phyloP scores from a whole-genome alignment of 1,140 invertebrate species.

The Ostrea denselamellosa region DNA sequence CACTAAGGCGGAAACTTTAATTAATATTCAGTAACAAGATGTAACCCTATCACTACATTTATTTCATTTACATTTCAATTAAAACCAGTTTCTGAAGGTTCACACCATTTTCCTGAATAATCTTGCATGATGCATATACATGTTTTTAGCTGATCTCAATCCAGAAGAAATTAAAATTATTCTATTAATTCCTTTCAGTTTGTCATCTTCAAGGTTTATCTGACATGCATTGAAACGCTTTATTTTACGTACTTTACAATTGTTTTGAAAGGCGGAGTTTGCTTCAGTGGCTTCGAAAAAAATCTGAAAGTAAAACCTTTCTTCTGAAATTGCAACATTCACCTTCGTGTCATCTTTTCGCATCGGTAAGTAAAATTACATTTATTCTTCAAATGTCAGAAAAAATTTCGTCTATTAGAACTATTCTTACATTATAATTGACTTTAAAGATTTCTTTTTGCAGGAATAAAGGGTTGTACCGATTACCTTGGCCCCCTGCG shows the following conservation, averaged over 20 bases:
- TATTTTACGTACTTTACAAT: slow-evolving; percentile 10
- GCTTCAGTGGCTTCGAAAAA: slow-evolving; percentile 3
- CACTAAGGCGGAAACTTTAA: background rate
- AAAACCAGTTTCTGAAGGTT: background rate
- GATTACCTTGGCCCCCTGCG: slow-evolving; percentile 32
- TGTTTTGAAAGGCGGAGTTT: slow-evolving; percentile 6
- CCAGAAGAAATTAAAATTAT: background rate
- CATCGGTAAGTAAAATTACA: slow-evolving; percentile 38
- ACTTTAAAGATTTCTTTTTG: slow-evolving; percentile 31
- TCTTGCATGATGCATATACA: background rate
- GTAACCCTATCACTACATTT: background rate
- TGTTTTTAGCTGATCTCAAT: background rate
- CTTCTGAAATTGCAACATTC: slow-evolving; percentile 29
- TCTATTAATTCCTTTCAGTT: background rate
- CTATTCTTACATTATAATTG: slow-evolving; percentile 34
- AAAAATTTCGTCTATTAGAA: slow-evolving; percentile 26
- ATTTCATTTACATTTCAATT: background rate
- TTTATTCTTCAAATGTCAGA: slow-evolving; percentile 36
- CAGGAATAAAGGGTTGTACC: slow-evolving; percentile 23
- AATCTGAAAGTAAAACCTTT: slow-evolving; percentile 19
- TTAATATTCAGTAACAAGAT: background rate
- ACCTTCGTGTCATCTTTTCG: slow-evolving; percentile 31
- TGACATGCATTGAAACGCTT: slow-evolving; percentile 8
- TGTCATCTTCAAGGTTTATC: slow-evolving; percentile 19
- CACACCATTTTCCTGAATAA: background rate